Evolutionary conservation across 2,797 vertebrate genomes (phyloP).

Genomic region (Salarias fasciatus): DNA sequence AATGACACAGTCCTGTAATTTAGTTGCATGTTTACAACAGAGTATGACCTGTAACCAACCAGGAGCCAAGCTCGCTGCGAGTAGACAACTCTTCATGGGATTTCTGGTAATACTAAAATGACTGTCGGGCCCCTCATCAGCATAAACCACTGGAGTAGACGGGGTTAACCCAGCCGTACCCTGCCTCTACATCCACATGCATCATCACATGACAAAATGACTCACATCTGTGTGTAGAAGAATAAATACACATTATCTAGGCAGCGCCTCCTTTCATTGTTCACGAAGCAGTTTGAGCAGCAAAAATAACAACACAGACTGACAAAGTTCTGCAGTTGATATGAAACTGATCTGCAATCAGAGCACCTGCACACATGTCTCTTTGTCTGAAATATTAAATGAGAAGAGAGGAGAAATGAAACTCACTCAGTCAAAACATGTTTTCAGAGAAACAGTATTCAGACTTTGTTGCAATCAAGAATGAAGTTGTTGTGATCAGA

Average conservation of each 20-base stretch:
- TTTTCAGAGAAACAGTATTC: no score
- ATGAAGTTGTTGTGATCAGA: conserved; percentile 25
- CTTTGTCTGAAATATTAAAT: conserved; percentile 46
- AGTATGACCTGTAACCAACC: conserved; percentile 70
- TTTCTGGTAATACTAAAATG: conserved; percentile 64
- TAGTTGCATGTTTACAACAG: conserved; percentile 73
- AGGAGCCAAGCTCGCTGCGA: conserved; percentile 55
- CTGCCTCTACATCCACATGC: conserved; percentile 31
- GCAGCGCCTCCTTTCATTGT: conserved; percentile 37
- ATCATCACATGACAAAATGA: conserved; percentile 46
- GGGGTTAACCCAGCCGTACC: conserved; percentile 50
- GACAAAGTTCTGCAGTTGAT: no score
- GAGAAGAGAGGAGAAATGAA: conserved; percentile 46
- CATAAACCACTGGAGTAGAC: conserved; percentile 53
- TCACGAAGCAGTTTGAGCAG: conserved; percentile 15
- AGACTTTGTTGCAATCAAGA: conserved; percentile 36
- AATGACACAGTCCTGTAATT: conserved; percentile 75
- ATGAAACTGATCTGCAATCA: conserved; percentile 55
- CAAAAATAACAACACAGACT: conserved; percentile 44
- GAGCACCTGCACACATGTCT: conserved; percentile 50
- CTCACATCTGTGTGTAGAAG: conserved; percentile 50
- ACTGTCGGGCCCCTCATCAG: conserved; percentile 52
- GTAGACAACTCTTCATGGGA: conserved; percentile 61
- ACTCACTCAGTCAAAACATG: no score
- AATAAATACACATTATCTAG: conserved; percentile 51